Evolutionary conservation across 2,113 vertebrate species (phyloP).

Genomic region (Edolisoma coerulescens): DNA sequence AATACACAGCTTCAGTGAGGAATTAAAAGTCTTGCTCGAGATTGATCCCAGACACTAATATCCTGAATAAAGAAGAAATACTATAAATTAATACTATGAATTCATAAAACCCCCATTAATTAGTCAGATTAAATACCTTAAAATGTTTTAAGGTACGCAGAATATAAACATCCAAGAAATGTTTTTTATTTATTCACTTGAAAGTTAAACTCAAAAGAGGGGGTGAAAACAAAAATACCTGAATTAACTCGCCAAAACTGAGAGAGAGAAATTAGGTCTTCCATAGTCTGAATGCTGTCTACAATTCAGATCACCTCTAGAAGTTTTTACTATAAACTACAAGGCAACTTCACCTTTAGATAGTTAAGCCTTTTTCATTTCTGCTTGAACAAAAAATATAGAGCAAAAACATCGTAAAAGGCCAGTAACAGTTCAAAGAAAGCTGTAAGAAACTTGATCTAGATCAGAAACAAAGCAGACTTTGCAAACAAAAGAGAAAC

Average conservation of each 20-base stretch:
- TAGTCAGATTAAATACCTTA: background rate
- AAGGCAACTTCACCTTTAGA: background rate
- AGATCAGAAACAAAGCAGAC: background rate
- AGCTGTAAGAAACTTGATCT: background rate
- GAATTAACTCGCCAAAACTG: background rate
- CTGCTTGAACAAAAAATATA: background rate
- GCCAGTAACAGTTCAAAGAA: background rate
- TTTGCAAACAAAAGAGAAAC: background rate
- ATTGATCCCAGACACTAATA: background rate
- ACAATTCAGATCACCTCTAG: background rate
- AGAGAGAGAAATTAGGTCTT: background rate
- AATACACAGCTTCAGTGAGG: background rate
- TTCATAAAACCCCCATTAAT: background rate
- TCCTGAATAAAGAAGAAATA: background rate
- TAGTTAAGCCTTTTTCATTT: background rate
- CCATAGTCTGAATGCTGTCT: background rate
- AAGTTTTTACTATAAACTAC: background rate
- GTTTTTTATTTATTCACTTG: background rate
- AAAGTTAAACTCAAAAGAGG: background rate
- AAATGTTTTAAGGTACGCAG: background rate
- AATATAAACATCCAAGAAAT: background rate
- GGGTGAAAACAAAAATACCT: background rate
- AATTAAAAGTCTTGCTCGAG: background rate
- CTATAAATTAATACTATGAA: background rate
- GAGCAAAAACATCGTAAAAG: background rate